Evolutionary conservation across 2,113 vertebrate species (phyloP), one percentile per base, ranked within the genome.

Genomic region (Marcusenius ussheri): DNA sequence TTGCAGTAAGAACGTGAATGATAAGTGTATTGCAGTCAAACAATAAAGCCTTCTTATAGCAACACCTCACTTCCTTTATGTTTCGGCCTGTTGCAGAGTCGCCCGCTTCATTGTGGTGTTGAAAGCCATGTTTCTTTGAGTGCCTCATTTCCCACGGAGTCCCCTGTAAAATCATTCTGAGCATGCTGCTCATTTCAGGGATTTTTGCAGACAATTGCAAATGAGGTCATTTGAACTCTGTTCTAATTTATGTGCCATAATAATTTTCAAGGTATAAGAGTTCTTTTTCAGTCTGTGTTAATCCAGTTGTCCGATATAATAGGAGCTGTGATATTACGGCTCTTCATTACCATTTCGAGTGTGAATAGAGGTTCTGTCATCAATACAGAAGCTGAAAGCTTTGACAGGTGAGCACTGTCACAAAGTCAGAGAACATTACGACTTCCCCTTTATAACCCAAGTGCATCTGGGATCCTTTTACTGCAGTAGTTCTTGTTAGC

Each of bases 1-100:
- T 47, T 80, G 35, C 21, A 53, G 58, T 83, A 49, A 88, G 66
- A 88, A 77, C 86, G 70, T 88, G 85, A 88, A 88, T 77, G 49
- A 90, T 88, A 39, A 50, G 49, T 88, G 83, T 90, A 90, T 31
- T n/a, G 58, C 53, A 90, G 89, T 90, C 46, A 13, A 90, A 90
- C 70, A 90, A 90, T 77, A 51, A 90, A 85, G 58, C 47, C 46
- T 46, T 88, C 90, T 90, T 31, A 87, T 50, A 62, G 90, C 56
- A 88, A 58, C 47, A 90, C 49, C 27, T 90, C 85, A 35, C 51
- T 35, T 88, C 80, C 85, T 56, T 87, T 87, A 35, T 47, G 58
- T 88, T 88, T 88, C 74, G 46, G 62, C 27, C 88, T 13, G 62
- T 88, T 6, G n/a, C 86, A 8, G 24, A 86, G 19, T 24, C 11